Percentiles rank a stretch among this genome's conserved stretches.
These are phyloP conservation scores for Bellardia pandia DNA, from an alignment of 2,888 invertebrate genomes.

Conservation along the genomic window DNA sequence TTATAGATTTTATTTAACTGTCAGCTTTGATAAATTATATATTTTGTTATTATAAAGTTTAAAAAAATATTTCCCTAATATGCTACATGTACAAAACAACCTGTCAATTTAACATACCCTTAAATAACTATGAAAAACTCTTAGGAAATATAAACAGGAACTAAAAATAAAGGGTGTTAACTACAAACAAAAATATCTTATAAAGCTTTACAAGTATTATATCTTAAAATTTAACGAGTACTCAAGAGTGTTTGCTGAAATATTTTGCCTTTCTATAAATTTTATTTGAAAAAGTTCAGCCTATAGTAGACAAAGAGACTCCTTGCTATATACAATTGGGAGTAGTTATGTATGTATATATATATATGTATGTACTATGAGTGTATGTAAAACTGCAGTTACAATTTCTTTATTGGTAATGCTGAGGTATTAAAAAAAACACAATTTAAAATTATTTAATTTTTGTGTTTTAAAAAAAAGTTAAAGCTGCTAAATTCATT, in stretches of 20 bases:
- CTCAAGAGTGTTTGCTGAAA: slow-evolving; percentile 35
- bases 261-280: slow-evolving; percentile 26
- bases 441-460: slow-evolving; percentile 5
- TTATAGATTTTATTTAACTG: no score
- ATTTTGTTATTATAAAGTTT: no score
- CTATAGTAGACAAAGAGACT: slow-evolving; percentile 65
- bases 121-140: no score
- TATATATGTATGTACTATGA: neutral
- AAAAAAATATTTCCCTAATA: no score
- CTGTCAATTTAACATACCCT: no score
- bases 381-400: neutral
- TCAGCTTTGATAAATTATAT: no score
- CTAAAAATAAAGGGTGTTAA: slow-evolving; percentile 62
- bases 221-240: slow-evolving; percentile 32
- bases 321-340: slow-evolving; percentile 4
- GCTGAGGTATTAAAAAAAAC: neutral
- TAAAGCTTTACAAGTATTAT: slow-evolving; percentile 14
- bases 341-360: neutral
- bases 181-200: slow-evolving; percentile 36
- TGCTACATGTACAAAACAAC: no score
- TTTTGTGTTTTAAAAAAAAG: slow-evolving; percentile 2
- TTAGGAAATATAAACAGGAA: neutral
- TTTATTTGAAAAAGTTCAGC: slow-evolving; percentile 59
- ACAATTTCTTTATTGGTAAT: slow-evolving; percentile 30
- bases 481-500: neutral